These are phyloP conservation scores for Melieria omissa DNA, from an alignment of 2,888 invertebrate genomes.

Conservation along the genomic window DNA sequence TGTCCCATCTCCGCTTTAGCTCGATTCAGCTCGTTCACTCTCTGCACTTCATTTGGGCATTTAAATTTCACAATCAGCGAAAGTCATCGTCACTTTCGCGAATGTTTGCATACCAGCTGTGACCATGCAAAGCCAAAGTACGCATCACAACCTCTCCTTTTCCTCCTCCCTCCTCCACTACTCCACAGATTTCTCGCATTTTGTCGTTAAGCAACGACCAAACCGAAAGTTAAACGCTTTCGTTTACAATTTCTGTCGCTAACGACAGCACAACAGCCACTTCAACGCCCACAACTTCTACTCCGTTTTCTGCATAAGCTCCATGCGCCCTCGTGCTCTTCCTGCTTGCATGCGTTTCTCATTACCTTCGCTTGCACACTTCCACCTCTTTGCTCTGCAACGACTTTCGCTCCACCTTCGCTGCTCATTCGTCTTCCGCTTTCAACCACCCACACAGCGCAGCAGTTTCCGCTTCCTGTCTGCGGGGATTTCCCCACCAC, in stretches of 20 bases:
- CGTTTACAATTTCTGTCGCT: constrained; percentile 52
- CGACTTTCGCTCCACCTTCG: background rate
- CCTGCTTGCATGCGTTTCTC: no score
- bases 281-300: background rate
- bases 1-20: no score
- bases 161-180: background rate
- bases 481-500: constrained; percentile 53
- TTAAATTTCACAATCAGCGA: constrained; percentile 61
- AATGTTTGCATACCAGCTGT: constrained; percentile 20
- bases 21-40: constrained; percentile 5
- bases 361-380: no score
- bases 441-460: constrained; percentile 2
- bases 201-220: constrained; percentile 9
- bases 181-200: background rate
- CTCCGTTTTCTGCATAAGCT: background rate
- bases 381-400: background rate
- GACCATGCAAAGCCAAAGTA: background rate
- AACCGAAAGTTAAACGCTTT: constrained; percentile 46
- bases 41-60: constrained; percentile 56
- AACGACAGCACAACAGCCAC: constrained; percentile 35
- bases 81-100: constrained; percentile 58
- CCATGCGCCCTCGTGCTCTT: background rate
- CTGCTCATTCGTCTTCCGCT: background rate
- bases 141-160: background rate
- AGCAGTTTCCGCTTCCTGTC: constrained; percentile 62